Evolutionary conservation across 2,888 invertebrate species (phyloP).

Genomic region (Thymelicus acteon): DNA sequence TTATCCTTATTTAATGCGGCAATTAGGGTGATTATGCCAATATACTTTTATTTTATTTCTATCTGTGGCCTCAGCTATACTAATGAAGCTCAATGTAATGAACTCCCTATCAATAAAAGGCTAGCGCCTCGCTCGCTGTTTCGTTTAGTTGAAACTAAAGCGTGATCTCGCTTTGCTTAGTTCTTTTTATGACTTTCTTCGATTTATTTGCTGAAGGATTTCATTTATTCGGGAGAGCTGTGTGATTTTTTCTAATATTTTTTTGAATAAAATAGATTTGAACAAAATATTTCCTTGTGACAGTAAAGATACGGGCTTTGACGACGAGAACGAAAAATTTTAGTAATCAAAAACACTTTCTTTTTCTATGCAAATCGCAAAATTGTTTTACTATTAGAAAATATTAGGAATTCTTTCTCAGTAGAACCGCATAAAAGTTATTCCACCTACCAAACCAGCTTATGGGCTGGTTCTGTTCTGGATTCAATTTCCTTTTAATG

Average conservation of each 20-base stretch:
- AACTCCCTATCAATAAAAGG: constrained; percentile 13
- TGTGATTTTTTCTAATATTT: neutral
- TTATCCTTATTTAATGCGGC: constrained; percentile 35
- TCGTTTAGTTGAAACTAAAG: neutral
- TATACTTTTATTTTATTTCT: constrained; percentile 29
- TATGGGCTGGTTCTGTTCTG: too few species aligned
- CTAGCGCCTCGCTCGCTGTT: neutral
- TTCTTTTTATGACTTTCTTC: neutral
- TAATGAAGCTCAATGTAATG: constrained; percentile 32
- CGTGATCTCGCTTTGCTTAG: constrained; percentile 2
- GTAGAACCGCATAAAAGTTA: too few species aligned
- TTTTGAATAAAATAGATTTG: too few species aligned
- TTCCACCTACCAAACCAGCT: too few species aligned
- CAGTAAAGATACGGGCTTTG: too few species aligned
- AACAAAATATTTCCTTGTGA: too few species aligned
- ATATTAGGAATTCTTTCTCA: too few species aligned
- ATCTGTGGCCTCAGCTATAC: constrained; percentile 12
- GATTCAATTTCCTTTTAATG: too few species aligned
- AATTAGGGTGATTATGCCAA: constrained; percentile 34
- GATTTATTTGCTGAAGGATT: neutral
- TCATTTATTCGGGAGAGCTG: neutral
- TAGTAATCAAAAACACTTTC: too few species aligned
- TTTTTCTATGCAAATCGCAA: too few species aligned
- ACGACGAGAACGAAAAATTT: too few species aligned
- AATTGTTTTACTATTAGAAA: too few species aligned